Evolutionary conservation across 1,140 invertebrate species (phyloP), one percentile per base, ranked within the genome.

Genomic region (Bathynomus jamesi): DNA sequence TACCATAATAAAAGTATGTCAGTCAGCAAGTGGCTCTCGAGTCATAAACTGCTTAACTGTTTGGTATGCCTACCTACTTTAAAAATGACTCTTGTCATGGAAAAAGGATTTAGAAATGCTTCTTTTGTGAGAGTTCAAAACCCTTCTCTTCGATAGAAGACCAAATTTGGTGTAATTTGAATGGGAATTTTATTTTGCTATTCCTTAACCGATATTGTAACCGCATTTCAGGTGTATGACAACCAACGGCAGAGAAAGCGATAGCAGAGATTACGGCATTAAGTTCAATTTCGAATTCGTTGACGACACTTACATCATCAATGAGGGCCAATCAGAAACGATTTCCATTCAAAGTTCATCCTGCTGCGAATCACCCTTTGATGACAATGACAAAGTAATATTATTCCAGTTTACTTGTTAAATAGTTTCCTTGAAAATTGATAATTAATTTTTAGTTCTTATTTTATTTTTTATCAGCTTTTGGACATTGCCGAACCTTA

Each of bases 261-360:
- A 84, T 29, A 78, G 81, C 62, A 66, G 66, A 5, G 76, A 81
- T 5, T 83, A 82, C 70, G 76, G 79, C 21, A 79, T 83, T 27
- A 81, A 79, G 3, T 85, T 83, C 76, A 83, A 85, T 71, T 86
- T 84, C 73, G 83, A 85, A 78, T 84, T 84, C 67, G 74, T 86
- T 31, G 85, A 86, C 76, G 85, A 86, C 78, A 80, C 80, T 1
- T 86, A 84, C 77, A 79, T 80, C 13, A 74, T 72, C 7, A 61
- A n/a, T 7, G 31, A 61, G n/a, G 21, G 13, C 31, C 67, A 46
- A n/a, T 61, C 31, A 25, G 68, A 73, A 21, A 67, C 67, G 1
- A 69, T 68, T 25, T 70, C 62, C 8, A 17, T 70, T 27, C 53
- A 30, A 13, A 70, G 67, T 10, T 29, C 46, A 0, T 31, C 65